These are phyloP conservation scores for Nyctereutes procyonoides DNA, from an alignment of 2,113 vertebrate species.

Conservation along the genomic window DNA sequence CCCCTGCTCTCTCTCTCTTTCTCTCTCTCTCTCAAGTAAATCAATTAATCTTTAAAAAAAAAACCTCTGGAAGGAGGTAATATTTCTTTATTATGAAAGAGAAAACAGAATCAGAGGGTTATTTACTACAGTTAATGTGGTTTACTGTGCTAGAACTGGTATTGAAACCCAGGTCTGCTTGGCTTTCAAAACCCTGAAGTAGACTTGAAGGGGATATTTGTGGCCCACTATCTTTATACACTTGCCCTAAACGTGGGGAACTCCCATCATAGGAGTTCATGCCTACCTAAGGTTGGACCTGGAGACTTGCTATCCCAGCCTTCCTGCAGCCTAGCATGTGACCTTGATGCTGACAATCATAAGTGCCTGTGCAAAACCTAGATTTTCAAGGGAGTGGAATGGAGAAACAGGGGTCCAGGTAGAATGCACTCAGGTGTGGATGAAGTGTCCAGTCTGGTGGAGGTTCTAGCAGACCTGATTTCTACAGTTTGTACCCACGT, in stretches of 20 bases:
- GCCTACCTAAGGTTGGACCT: background rate
- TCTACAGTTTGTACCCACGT: fast-evolving
- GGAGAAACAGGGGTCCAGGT: too few relatives aligned
- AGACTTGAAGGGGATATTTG: background rate
- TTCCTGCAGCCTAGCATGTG: background rate
- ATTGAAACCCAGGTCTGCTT: background rate
- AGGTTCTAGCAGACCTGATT: background rate
- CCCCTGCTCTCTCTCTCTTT: background rate
- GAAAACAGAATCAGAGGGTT: background rate
- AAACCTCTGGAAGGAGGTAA: background rate
- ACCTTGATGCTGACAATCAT: background rate
- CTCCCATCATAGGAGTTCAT: background rate
- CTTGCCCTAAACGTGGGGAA: background rate
- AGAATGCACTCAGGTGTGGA: background rate
- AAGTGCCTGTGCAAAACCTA: background rate
- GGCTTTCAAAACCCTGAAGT: background rate
- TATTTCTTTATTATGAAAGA: background rate
- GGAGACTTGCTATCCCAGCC: background rate
- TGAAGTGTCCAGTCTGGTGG: background rate
- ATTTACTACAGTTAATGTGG: background rate
- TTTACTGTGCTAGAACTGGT: background rate
- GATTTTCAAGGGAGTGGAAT: background rate
- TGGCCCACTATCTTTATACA: background rate
- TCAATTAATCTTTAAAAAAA: background rate
- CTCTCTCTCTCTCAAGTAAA: background rate